Evolutionary conservation across 2,113 vertebrate genomes (phyloP).

Genomic region (Cervus canadensis): DNA sequence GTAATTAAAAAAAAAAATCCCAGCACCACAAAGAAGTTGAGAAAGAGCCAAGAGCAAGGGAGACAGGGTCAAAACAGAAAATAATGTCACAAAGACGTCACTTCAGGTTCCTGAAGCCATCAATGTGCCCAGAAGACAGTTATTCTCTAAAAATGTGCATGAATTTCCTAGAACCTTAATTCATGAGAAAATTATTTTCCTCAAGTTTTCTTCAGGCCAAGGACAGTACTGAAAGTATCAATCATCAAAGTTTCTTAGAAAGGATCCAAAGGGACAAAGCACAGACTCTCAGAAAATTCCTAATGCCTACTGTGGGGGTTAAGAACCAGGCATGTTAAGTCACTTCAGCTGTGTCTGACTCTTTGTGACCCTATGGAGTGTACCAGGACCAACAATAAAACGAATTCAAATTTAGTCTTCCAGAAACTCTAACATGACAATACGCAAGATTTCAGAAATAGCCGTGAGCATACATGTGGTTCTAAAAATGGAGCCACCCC

Average conservation of each 20-base stretch:
- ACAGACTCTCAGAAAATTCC: not conserved
- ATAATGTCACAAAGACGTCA: not conserved
- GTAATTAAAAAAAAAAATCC: not conserved
- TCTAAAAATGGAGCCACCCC: not conserved
- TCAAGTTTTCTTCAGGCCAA: not conserved
- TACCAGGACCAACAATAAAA: not conserved
- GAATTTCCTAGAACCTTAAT: not conserved
- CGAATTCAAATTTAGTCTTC: not conserved
- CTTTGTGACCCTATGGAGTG: not conserved
- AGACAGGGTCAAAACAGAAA: not conserved
- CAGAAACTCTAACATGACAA: not conserved
- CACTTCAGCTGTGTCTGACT: not conserved
- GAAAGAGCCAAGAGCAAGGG: not conserved
- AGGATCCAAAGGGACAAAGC: not conserved
- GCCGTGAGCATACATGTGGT: rapidly evolving
- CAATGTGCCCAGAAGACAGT: not conserved
- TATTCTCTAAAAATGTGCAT: rapidly evolving
- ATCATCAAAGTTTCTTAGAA: not conserved
- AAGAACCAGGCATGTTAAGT: not conserved
- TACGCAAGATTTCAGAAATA: not conserved
- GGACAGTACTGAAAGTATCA: constrained; percentile 4
- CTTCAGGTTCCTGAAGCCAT: not conserved
- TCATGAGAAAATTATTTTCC: rapidly evolving
- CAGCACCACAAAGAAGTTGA: not conserved
- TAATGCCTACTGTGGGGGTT: not conserved